phyloP scores from a whole-genome alignment of 2,888 invertebrate species.

The Tanypteryx hageni region DNA sequence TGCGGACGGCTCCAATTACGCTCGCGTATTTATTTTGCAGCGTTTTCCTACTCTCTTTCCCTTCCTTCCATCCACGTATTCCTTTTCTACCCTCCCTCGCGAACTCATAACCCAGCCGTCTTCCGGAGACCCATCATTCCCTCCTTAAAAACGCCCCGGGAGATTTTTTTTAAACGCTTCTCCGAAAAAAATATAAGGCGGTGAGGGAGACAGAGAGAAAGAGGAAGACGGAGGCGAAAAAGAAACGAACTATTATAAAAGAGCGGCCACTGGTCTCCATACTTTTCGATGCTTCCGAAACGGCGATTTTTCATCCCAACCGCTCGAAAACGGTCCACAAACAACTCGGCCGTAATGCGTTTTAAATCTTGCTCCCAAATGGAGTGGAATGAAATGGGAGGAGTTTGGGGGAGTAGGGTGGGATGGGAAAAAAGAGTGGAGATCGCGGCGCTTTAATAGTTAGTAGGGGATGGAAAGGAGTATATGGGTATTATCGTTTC shows the following conservation, averaged over 20 bases:
- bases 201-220: not conserved
- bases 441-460: no score
- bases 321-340: not conserved
- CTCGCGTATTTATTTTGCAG: conserved; percentile 1
- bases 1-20: conserved; percentile 33
- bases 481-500: not conserved
- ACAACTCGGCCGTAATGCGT: conserved; percentile 3
- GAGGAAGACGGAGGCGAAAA: not conserved
- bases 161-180: not conserved
- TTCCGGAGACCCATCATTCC: not conserved
- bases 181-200: not conserved
- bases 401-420: not conserved
- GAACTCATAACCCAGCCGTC: not conserved
- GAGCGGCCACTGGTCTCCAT: not conserved
- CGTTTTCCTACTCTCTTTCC: not conserved
- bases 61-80: not conserved
- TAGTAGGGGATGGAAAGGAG: not conserved
- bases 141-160: not conserved
- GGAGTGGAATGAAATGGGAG: not conserved
- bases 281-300: conserved; percentile 29
- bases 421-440: not conserved
- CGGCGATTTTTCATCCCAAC: not conserved
- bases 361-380: conserved; percentile 35
- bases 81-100: not conserved
- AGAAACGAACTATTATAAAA: conserved; percentile 1